Evolutionary conservation across 2,113 vertebrate species (phyloP), one percentile per base, ranked within the genome.

Genomic region (Phylloscopus trochilus): DNA sequence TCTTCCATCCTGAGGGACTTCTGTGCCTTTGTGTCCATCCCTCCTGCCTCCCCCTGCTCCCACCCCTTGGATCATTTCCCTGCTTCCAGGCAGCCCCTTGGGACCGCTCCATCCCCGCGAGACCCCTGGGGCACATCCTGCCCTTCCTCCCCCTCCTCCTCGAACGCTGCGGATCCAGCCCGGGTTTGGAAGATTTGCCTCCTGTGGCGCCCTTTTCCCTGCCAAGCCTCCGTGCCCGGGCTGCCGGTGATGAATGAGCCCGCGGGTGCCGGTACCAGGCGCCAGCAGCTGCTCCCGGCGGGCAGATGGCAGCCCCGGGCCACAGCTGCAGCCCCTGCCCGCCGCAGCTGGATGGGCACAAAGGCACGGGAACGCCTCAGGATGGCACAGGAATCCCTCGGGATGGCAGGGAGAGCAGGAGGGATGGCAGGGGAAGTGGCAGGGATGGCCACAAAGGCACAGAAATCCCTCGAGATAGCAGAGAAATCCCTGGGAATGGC

Each of bases 251-350:
- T 92, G 87, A 83, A 93, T 88, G 94, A 72, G 69, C 60, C 41
- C 3, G 15, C 3, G 44, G 41, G 41, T 41, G 41, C 41, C 41
- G 92, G 83, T 93, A 90, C 95, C 90, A 93, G 95, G 95, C 79
- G 10, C 84, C 19, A 33, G 13, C 78, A 80, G 73, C 81, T 70
- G 63, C 89, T 66, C 35, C 69, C 22, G 46, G 80, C 6, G 60
- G 76, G 79, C 96, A 96, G 94, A 56, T 95, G 97, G 96, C 92
- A 27, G 43, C 41, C 41, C 41, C 41, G 41, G 41, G 41, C 41
- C 74, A 21, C 96, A 97, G 96, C 96, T 96, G 96, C 89, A n/a
- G 26, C 55, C 55, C 31, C 20, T 17, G 31, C 31, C 55, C 55
- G 31, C 31, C 55, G 33, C 55, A 58, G 55, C 56, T 58, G 86